A percentile compares a stretch with the other conserved stretches of the same genome.
Evolutionary conservation across 1,140 invertebrate genomes (phyloP).

Genomic region (Anastrepha obliqua): DNA sequence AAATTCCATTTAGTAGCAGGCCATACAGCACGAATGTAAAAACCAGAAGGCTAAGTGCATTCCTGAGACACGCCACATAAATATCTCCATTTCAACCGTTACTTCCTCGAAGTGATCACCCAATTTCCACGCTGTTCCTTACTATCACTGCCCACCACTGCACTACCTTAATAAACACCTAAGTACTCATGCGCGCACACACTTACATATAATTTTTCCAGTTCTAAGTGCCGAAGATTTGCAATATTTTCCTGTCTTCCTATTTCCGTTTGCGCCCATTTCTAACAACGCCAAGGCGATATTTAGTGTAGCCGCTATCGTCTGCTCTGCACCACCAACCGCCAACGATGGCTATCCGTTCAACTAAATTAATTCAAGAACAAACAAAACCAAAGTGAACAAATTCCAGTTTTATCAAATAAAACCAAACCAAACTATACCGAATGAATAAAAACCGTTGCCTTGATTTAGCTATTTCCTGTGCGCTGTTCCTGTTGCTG

Average conservation of each 20-base stretch:
- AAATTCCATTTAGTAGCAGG: too few species aligned
- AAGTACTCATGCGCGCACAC: neutral
- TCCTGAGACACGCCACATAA: too few species aligned
- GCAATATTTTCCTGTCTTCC: conserved; percentile 51
- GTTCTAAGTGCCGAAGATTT: conserved; percentile 8
- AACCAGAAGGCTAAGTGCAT: too few species aligned
- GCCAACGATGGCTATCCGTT: neutral
- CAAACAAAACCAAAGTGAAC: neutral
- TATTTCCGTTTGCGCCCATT: conserved; percentile 47
- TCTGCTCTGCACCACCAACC: neutral
- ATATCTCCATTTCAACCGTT: neutral
- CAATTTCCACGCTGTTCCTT: conserved; percentile 5
- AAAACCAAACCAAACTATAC: neutral
- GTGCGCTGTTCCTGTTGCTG: conserved; percentile 29
- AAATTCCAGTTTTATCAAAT: neutral
- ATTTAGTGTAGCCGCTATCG: conserved; percentile 18
- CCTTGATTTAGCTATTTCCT: conserved; percentile 51
- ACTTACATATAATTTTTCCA: neutral
- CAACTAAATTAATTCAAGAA: conserved; percentile 21
- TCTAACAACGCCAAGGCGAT: conserved; percentile 8
- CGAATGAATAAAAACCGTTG: conserved; percentile 44
- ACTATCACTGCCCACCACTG: neutral
- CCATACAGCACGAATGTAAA: too few species aligned
- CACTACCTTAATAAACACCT: too few species aligned
- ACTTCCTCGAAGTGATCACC: neutral